Evolutionary conservation across 2,888 invertebrate genomes (phyloP), one percentile per base, ranked within the genome.

Genomic region (Scaeva pyrastri): DNA sequence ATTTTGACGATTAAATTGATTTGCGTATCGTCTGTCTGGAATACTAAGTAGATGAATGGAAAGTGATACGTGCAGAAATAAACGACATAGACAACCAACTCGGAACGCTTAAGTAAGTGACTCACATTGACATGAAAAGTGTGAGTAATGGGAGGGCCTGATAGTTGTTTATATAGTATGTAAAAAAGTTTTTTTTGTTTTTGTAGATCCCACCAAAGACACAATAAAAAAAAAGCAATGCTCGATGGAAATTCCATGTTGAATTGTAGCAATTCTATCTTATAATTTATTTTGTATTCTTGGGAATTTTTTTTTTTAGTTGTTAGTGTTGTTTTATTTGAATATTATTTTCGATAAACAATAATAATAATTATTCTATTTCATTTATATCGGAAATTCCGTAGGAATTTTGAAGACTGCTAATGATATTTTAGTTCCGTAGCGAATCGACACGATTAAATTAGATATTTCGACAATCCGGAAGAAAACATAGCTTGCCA

Each of bases 1-100:
- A 73, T 73, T 77, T 76, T 58, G 85, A 81, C 85, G 85, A 85
- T 77, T 77, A 76, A 85, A 85, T 85, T 70, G 85, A 85, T 81
- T 77, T 73, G 76, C 52, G 36, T 62, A n/a, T 16, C 12, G 62
- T 26, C 68, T 81, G 85, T 11, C 55, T 41, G 39, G 85, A 85
- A 85, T 85, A 72, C 76, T 62, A 85, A 85, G 70, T 73, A 76
- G 62, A 48, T 70, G 62, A 19, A 75, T 60, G 39, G 68, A 81
- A 81, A 85, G 81, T 85, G 81, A 81, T 85, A 85, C 85, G 85
- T 85, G 85, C 85, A 76, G 52, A 60, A 64, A 72, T 56, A 55
- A 55, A 70, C 71, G n/a, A n/a, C n/a, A 8, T 31, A 31, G 31
- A 7, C 8, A 31, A 5, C 31, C 8, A 31, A 31, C 6, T 31